Evolutionary conservation across 1,140 invertebrate genomes (phyloP), one percentile per base, ranked within the genome.

Genomic region (Cydia strobilella): DNA sequence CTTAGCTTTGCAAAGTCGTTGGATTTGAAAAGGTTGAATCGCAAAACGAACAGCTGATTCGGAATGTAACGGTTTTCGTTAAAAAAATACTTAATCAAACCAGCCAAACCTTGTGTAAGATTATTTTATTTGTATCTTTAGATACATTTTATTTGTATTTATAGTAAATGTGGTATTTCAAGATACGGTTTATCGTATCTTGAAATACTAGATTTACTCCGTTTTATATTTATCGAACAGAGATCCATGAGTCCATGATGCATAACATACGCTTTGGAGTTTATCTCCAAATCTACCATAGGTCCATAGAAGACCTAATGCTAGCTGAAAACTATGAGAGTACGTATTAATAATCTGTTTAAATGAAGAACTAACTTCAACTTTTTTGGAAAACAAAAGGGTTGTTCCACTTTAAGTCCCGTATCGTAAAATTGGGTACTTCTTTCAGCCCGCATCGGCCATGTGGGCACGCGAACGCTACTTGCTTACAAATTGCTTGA

Each of bases 11-110:
- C 74, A 65, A 79, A 79, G 74, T 74, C 75, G 77, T 76, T 78
- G 77, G 77, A 77, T 75, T 74, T 77, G 75, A 76, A 74, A 79
- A 75, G 75, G 75, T 78, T 77, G 79, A 86, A 77, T 86, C 85
- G 86, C 42, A 74, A 31, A 62, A 71, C 75, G 54, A 86, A 90
- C 86, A 91, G 86, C 88, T 89, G 87, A 90, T 88, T 86, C 77
- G 65, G 82, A 81, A 76, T 77, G 82, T 86, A 86, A 89, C 88
- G 84, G 85, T 88, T 87, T 88, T 65, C 25, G 3, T 20, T 2
- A 18, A 74, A 42, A 59, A 59, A 59, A 59, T 3, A n/a, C 5
- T 9, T 0, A 9, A 51, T 51, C 48, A 18, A n/a, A 18, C 6
- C 48, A n/a, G 2, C 6, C 12, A 2, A 51, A 51, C n/a, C 12